A percentile compares a stretch with the other conserved stretches of the same genome.
Evolutionary conservation across 2,113 vertebrate species (phyloP).

Genomic region (Centropus unirufus): DNA sequence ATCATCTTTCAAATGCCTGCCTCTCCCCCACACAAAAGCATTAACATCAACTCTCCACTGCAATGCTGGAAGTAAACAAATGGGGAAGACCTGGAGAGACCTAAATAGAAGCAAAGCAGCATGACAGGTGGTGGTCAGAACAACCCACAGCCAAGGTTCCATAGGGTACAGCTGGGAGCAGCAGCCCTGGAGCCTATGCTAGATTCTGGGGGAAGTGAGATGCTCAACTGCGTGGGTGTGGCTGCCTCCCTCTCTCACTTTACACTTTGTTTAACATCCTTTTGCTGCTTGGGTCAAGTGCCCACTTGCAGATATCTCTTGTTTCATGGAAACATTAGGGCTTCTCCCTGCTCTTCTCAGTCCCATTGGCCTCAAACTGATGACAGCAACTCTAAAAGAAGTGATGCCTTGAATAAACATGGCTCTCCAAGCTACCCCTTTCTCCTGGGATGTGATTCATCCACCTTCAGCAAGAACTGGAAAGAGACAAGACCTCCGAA

Average conservation of each 20-base stretch:
- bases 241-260: not conserved
- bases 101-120: not conserved
- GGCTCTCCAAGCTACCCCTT: not conserved
- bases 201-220: not conserved
- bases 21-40: fast-evolving
- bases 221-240: not conserved
- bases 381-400: not conserved
- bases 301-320: fast-evolving
- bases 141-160: fast-evolving
- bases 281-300: not conserved
- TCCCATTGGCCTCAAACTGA: fast-evolving
- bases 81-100: not conserved
- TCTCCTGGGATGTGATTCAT: fast-evolving
- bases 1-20: not conserved
- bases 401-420: fast-evolving
- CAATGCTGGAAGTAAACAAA: not conserved
- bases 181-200: not conserved
- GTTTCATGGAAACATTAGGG: not conserved
- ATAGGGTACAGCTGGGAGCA: fast-evolving
- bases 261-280: not conserved
- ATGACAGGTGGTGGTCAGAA: not conserved
- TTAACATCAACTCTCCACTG: not conserved
- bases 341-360: not conserved
- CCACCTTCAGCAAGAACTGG: fast-evolving
- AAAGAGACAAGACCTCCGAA: fast-evolving